Evolutionary conservation across 92 coral and sea anemone genomes (phyloP).

Genomic region (Palythoa grandiflora): DNA sequence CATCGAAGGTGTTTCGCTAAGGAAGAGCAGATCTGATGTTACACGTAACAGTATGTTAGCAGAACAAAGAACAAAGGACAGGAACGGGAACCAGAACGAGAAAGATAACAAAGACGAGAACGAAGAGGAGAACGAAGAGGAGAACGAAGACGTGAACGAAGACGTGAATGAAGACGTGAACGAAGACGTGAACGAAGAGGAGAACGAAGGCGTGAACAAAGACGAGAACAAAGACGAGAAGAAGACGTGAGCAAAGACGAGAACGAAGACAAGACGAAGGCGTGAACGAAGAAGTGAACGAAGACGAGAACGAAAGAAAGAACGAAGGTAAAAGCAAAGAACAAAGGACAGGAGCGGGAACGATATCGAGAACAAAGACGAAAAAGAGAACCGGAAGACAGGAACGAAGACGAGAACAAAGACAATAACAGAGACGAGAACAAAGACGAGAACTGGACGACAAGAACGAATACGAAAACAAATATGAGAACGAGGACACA

Average conservation of each 20-base stretch:
- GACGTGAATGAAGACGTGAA: not conserved
- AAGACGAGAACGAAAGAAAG: too few relatives aligned
- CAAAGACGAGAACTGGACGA: not conserved
- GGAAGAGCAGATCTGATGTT: not conserved
- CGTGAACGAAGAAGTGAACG: not conserved
- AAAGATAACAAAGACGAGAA: not conserved
- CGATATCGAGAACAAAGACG: not conserved
- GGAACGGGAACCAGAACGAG: not conserved
- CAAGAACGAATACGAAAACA: not conserved
- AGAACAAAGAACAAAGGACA: too few relatives aligned
- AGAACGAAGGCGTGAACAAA: not conserved
- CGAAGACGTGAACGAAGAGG: not conserved
- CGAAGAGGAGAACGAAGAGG: not conserved
- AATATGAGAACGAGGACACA: not conserved
- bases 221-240: not conserved
- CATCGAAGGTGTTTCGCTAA: conserved; percentile 74
- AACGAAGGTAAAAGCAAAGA: too few relatives aligned
- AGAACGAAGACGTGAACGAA: not conserved
- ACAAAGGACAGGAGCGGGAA: not conserved
- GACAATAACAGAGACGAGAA: not conserved
- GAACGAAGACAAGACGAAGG: not conserved
- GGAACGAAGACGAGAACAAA: not conserved
- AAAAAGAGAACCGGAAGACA: not conserved
- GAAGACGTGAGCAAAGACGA: not conserved
- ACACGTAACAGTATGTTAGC: too few relatives aligned